A percentile compares a stretch with the other conserved stretches of the same genome.
Conservation (phyloP, 1,140 invertebrate genomes). For the Ceratosolen fusciceps region DNA sequence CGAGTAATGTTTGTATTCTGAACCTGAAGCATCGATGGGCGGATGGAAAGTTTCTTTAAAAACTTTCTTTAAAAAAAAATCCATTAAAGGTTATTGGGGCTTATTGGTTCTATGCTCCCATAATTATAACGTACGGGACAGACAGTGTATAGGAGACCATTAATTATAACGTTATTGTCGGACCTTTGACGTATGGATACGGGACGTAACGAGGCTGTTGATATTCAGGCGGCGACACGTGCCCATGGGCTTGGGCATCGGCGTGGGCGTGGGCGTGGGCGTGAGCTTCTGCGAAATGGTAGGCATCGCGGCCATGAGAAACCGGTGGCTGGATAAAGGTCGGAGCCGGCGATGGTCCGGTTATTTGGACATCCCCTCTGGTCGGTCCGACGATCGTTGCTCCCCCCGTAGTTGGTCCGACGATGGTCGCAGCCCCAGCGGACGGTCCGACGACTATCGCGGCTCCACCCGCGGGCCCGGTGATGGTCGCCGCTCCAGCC, state of each 20-base stretch:
- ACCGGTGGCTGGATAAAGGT: conserved; percentile 46
- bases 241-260: background rate
- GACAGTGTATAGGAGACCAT: no score
- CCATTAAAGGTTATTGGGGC: no score
- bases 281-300: conserved; percentile 48
- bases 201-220: background rate
- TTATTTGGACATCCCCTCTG: conserved; percentile 32
- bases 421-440: conserved; percentile 44
- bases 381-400: conserved; percentile 51
- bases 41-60: no score
- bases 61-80: no score
- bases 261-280: conserved; percentile 52
- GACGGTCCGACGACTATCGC: conserved; percentile 27
- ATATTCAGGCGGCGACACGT: background rate
- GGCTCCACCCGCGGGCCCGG: conserved; percentile 47
- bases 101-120: no score
- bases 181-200: conserved; percentile 35
- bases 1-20: no score
- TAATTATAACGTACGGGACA: no score
- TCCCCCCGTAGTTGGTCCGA: conserved; percentile 47
- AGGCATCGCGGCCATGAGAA: background rate
- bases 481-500: conserved; percentile 34
- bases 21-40: no score
- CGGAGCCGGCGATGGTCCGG: conserved; percentile 47
- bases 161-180: no score